Evolutionary conservation across 1,140 invertebrate genomes (phyloP).

Genomic region (Drosophila miranda): DNA sequence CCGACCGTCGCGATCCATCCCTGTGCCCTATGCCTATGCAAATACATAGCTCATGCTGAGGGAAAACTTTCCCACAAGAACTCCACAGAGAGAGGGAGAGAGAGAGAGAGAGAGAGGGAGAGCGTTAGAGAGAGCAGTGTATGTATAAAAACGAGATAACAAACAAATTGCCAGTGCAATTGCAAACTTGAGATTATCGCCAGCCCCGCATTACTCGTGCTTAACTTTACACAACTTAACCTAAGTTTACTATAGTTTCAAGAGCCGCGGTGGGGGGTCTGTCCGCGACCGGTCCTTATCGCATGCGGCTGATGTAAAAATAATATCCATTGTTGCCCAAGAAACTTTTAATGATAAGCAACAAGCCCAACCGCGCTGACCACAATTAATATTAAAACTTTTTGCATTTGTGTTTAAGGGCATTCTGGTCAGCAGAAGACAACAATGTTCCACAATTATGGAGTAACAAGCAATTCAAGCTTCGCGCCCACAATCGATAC

Average conservation of each 20-base stretch:
- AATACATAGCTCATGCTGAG: constrained; percentile 26
- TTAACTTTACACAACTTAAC: constrained; percentile 43
- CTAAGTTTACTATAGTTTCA: constrained; percentile 15
- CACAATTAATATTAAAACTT: constrained; percentile 18
- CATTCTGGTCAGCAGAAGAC: background rate
- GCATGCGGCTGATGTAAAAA: constrained; percentile 47
- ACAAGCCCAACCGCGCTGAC: constrained; percentile 1
- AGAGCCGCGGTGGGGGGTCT: constrained; percentile 1
- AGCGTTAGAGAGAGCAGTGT: constrained; percentile 4
- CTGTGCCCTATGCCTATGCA: constrained; percentile 36
- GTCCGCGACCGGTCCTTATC: constrained; percentile 29
- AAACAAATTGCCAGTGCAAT: constrained; percentile 73
- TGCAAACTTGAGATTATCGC: constrained; percentile 69
- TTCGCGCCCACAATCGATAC: constrained; percentile 10
- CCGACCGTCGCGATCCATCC: constrained; percentile 4
- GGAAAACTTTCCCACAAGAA: constrained; percentile 30
- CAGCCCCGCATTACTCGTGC: constrained; percentile 15
- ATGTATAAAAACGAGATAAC: constrained; percentile 55
- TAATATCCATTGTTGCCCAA: constrained; percentile 48
- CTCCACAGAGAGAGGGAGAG: background rate
- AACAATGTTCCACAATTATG: background rate
- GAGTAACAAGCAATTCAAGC: background rate
- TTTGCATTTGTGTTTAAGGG: background rate
- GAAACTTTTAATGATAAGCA: constrained; percentile 30
- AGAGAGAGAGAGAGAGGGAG: constrained; percentile 10